Evolutionary conservation across 2,888 invertebrate species (phyloP), one percentile per base, ranked within the genome.

Genomic region (Odontothrips loti): DNA sequence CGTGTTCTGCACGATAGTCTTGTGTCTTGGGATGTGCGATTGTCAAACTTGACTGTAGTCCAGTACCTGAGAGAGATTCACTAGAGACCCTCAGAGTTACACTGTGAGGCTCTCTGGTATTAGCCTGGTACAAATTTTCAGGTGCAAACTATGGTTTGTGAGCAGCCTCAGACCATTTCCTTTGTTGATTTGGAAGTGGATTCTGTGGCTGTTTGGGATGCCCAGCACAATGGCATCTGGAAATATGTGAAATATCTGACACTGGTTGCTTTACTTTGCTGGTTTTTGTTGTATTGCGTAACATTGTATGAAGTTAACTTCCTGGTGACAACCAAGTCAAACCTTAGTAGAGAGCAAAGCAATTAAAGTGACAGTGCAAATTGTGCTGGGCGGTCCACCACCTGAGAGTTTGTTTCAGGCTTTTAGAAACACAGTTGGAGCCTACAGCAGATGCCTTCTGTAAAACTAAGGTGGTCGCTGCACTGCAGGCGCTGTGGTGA

Each of bases 361-460:
- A 43, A 2, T 4, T 12, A 3, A 27, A 75, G 68, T 75, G 27
- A 27, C 68, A 75, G 23, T 12, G n/a, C 9, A 11, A 10, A 12
- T 27, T 75, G 68, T 75, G 68, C 68, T 75, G 68, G 27, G 68
- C 79, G 81, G 81, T 80, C 47, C 81, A 80, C 68, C 80, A 84
- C 90, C 90, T 90, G 91, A 90, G 90, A 90, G 89, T 90, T 90
- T 91, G 90, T 90, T 91, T 89, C 90, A 91, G 91, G 89, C 88
- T 86, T 86, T 84, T 87, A 87, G 87, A 83, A 58, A 82, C 68
- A 75, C 68, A 75, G 68, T 75, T 75, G 68, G 68, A 75, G 68
- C 68, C 68, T 27, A 75, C 68, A 75, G 68, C 68, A 75, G 68
- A 75, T 75, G 68, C 68, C 68, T 75, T 75, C 68, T 75, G 68